Percentiles rank a stretch among this genome's conserved stretches.
Conservation (phyloP, 2,888 invertebrate genomes). For the Pseudococcus jackbeardsleyi region DNA sequence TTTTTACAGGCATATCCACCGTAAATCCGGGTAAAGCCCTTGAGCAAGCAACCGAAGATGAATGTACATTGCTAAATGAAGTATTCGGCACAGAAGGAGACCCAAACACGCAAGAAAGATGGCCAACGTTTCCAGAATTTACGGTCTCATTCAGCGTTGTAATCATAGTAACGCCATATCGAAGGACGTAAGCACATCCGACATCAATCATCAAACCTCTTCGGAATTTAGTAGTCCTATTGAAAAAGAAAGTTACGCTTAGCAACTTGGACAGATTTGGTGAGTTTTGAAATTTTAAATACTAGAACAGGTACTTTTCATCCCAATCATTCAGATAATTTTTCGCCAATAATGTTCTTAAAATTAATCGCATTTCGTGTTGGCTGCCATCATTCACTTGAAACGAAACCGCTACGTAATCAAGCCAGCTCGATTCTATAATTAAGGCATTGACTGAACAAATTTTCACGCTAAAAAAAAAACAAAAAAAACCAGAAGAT, state of each 20-base stretch:
- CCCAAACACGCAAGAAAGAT: neutral
- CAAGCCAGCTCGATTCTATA: neutral
- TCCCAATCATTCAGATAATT: neutral
- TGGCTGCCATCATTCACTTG: neutral
- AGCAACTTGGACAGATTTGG: neutral
- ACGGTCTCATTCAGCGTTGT: neutral
- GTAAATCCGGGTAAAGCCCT: neutral
- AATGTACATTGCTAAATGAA: neutral
- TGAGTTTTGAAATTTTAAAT: neutral
- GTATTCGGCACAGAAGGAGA: neutral
- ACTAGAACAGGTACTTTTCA: neutral
- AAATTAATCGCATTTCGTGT: neutral
- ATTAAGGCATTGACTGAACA: neutral
- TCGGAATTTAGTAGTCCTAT: neutral
- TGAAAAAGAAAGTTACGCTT: neutral
- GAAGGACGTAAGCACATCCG: neutral
- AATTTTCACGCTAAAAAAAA: neutral
- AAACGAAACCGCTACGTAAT: neutral
- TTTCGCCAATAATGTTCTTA: neutral
- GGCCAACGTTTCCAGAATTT: neutral
- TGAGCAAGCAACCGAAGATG: neutral
- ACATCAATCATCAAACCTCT: constrained; percentile 10
- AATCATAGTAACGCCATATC: neutral
- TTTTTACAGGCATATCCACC: neutral
- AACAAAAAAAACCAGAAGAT: too few relatives aligned